These are phyloP conservation scores for Brachionus calyciflorus DNA, from an alignment of 1,140 invertebrate genomes.

Conservation along the genomic window DNA sequence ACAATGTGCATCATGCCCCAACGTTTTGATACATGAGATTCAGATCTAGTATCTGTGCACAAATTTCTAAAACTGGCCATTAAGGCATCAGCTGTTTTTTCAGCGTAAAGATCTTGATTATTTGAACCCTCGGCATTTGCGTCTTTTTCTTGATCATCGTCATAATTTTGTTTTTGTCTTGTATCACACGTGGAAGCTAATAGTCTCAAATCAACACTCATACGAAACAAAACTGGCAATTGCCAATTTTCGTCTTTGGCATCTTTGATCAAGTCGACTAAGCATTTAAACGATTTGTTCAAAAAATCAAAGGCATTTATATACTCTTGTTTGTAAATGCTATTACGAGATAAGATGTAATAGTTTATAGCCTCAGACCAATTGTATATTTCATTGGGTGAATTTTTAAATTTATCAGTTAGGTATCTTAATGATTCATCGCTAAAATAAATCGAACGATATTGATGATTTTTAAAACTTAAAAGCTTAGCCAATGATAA, in stretches of 20 bases:
- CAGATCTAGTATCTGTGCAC: constrained; percentile 83
- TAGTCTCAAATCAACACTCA: constrained; percentile 81
- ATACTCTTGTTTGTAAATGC: constrained; percentile 12
- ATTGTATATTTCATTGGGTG: not conserved
- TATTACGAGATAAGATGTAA: constrained; percentile 18
- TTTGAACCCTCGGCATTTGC: constrained; percentile 55
- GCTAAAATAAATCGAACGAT: not conserved
- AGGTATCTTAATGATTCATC: constrained; percentile 4
- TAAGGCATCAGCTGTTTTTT: constrained; percentile 87
- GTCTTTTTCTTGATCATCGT: constrained; percentile 54
- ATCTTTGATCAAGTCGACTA: constrained; percentile 44
- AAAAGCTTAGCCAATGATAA: not conserved
- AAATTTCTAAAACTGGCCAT: constrained; percentile 92
- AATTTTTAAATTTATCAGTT: not conserved
- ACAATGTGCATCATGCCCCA: constrained; percentile 91
- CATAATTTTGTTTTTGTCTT: constrained; percentile 48
- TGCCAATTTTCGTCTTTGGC: constrained; percentile 91
- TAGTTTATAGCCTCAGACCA: constrained; percentile 32
- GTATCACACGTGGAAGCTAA: constrained; percentile 65
- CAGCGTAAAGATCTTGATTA: constrained; percentile 72
- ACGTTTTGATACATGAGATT: constrained; percentile 83
- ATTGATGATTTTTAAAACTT: constrained; percentile 28
- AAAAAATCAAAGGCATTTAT: constrained; percentile 24
- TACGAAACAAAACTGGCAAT: constrained; percentile 79
- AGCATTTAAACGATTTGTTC: constrained; percentile 30